These are phyloP conservation scores for Tortricodes alternella DNA, from an alignment of 2,888 invertebrate species.

Conservation along the genomic window DNA sequence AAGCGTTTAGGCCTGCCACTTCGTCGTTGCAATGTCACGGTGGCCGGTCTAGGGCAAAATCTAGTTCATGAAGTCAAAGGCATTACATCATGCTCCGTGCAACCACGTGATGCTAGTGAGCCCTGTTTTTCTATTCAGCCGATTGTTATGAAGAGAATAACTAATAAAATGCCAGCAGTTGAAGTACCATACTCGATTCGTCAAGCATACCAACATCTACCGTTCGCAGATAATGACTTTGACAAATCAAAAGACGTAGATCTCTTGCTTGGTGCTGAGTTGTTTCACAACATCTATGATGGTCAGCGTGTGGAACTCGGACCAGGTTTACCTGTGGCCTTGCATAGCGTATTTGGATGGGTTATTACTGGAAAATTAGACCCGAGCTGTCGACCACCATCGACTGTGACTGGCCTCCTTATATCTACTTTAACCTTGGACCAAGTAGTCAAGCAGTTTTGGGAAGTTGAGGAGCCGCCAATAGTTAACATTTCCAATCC, in stretches of 20 bases:
- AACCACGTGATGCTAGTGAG: background rate
- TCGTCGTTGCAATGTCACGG: constrained; percentile 3
- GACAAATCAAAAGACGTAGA: too few species aligned
- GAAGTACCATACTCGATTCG: background rate
- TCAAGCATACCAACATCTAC: background rate
- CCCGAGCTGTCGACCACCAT: background rate
- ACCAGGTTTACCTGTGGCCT: constrained; percentile 10
- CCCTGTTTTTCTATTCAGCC: background rate
- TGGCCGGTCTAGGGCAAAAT: background rate
- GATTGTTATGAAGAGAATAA: background rate
- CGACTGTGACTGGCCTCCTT: background rate
- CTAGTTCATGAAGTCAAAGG: constrained; percentile 11
- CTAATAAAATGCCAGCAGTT: background rate
- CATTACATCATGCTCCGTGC: constrained; percentile 10
- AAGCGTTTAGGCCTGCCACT: constrained; percentile 8
- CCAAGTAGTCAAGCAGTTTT: constrained; percentile 10
- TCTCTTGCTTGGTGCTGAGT: too few species aligned
- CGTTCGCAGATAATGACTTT: background rate
- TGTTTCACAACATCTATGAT: too few species aligned
- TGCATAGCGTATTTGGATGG: constrained; percentile 22
- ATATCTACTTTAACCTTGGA: background rate
- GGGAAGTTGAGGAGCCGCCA: constrained; percentile 28
- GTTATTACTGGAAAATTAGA: constrained; percentile 13
- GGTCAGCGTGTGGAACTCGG: background rate
- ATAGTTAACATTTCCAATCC: background rate